Evolutionary conservation across 2,888 invertebrate genomes (phyloP).

Genomic region (Nemotelus nigrinus): DNA sequence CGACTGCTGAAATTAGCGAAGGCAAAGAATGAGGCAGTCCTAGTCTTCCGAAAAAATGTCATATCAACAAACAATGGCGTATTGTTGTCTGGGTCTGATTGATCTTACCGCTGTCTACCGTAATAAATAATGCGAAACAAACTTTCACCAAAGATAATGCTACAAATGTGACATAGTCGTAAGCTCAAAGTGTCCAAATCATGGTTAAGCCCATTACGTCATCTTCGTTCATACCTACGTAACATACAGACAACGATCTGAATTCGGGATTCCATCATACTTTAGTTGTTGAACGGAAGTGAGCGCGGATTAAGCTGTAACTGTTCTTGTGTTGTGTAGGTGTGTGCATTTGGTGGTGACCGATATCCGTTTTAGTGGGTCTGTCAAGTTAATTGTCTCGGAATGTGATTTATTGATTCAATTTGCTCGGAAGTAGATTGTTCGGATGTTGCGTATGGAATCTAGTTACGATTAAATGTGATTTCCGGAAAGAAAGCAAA

Average conservation of each 20-base stretch:
- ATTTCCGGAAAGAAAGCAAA: constrained; percentile 4
- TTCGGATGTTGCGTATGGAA: background rate
- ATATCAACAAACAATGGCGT: too few species aligned
- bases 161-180: background rate
- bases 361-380: constrained; percentile 38
- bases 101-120: background rate
- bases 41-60: too few species aligned
- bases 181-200: background rate
- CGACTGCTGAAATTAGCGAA: too few species aligned
- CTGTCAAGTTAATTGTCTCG: constrained; percentile 46
- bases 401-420: constrained; percentile 47
- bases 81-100: too few species aligned
- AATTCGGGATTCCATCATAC: too few species aligned
- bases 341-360: background rate
- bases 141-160: constrained; percentile 11
- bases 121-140: constrained; percentile 21
- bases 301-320: background rate
- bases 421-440: constrained; percentile 24
- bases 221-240: constrained; percentile 8
- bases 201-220: constrained; percentile 2
- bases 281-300: background rate
- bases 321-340: background rate
- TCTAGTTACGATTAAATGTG: constrained; percentile 19
- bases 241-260: background rate
- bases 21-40: too few species aligned